These are phyloP conservation scores for Erebia epiphron DNA, from an alignment of 2,888 invertebrate genomes.

Conservation along the genomic window DNA sequence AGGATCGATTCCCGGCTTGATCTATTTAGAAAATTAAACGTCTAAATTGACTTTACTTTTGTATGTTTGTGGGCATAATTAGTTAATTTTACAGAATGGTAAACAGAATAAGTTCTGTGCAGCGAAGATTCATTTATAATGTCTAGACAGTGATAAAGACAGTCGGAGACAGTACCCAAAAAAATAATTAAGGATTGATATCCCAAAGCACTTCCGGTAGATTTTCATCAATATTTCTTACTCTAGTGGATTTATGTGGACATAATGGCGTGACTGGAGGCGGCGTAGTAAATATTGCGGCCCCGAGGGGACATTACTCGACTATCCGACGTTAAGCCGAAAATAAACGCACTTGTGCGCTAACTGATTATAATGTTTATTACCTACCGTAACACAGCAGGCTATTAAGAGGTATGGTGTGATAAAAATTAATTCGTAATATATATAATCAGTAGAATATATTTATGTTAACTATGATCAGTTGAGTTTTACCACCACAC, in stretches of 20 bases:
- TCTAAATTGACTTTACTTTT: too few relatives aligned
- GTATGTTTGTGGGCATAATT: too few relatives aligned
- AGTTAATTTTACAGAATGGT: too few relatives aligned
- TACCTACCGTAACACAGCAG: neutral
- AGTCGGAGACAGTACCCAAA: neutral
- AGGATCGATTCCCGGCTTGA: too few relatives aligned
- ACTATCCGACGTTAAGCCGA: constrained; percentile 14
- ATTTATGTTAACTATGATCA: too few relatives aligned
- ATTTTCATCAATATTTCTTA: constrained; percentile 19
- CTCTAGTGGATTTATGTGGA: constrained; percentile 18
- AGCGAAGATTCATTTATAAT: too few relatives aligned
- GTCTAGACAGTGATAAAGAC: neutral
- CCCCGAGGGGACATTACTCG: constrained; percentile 16
- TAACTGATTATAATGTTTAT: constrained; percentile 18
- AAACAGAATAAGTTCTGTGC: too few relatives aligned
- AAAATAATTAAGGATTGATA: constrained; percentile 8
- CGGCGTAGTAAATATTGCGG: constrained; percentile 12
- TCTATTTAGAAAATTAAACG: too few relatives aligned
- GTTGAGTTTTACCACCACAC: too few relatives aligned
- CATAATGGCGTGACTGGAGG: constrained; percentile 17
- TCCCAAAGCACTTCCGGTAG: neutral
- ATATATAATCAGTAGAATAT: too few relatives aligned
- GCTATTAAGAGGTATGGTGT: neutral
- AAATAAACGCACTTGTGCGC: constrained; percentile 13
- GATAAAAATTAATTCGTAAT: too few relatives aligned